Conservation (phyloP, 2,113 vertebrate genomes). For the Podarcis cretensis region DNA sequence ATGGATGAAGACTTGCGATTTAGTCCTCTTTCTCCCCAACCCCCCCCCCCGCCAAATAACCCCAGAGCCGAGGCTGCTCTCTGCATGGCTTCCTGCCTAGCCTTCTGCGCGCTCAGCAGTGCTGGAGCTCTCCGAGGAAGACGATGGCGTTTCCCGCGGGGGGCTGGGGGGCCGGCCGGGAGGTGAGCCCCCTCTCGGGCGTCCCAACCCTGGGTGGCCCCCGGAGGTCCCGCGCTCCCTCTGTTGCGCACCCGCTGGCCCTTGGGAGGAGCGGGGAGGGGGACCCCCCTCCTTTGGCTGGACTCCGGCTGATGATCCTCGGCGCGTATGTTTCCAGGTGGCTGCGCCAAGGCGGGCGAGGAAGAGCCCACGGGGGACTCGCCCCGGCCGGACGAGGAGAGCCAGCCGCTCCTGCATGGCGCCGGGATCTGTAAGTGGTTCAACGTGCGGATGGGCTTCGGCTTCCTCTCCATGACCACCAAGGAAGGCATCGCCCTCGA, state of each 20-base stretch:
- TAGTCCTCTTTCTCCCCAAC: neutral
- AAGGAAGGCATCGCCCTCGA: constrained; percentile 89
- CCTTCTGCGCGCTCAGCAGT: neutral
- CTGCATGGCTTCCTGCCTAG: neutral
- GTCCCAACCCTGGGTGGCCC: neutral
- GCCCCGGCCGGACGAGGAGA: constrained; percentile 77
- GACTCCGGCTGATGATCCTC: constrained; percentile 31
- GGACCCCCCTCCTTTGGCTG: neutral
- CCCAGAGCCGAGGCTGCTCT: neutral
- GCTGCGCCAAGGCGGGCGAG: constrained; percentile 84
- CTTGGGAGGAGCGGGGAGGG: neutral
- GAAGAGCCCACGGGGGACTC: constrained; percentile 76
- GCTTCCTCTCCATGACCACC: constrained; percentile 96
- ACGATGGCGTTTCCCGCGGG: neutral
- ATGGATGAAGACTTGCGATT: neutral
- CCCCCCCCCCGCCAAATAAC: neutral
- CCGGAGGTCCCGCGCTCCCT: neutral
- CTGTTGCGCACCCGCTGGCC: neutral
- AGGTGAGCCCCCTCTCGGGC: constrained; percentile 4
- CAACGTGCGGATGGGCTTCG: constrained; percentile 98
- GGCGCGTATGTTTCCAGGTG: constrained; percentile 77
- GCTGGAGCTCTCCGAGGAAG: neutral
- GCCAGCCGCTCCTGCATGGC: constrained; percentile 81
- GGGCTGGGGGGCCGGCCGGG: constrained; percentile 29
- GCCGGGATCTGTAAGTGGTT: constrained; percentile 97